Evolutionary conservation across 2,113 vertebrate genomes (phyloP), one percentile per base, ranked within the genome.

Genomic region (Taxidea taxus): DNA sequence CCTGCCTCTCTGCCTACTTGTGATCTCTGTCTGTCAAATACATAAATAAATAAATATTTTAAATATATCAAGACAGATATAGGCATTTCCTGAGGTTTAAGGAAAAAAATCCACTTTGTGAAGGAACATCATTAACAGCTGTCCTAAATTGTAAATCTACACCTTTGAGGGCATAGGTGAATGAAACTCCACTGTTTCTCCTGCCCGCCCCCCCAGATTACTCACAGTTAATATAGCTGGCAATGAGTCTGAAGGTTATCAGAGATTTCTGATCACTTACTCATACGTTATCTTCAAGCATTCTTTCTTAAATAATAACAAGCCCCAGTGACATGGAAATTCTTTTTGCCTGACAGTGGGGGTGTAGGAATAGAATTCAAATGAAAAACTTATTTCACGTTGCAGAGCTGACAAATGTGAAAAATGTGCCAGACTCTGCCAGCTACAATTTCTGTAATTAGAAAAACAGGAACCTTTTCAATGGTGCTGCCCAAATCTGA

Each of bases 201-300:
- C 42, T 5, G 15, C 51, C 16, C 51, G 4, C 15, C 14, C 74
- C 90, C 72, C 96, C 10, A 0, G 92, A 95, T 97, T 97, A 96
- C 89, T 98, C 97, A 91, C 49, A 87, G 91, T 98, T 98, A 98
- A 98, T 93, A 97, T 98, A 97, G 97, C 91, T 97, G 97, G 94
- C 95, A 98, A 94, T 90, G 81, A 98, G 97, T 94, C 95, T 97
- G 95, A 97, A 97, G 97, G 98, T 98, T 98, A 98, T 98, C 97
- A 97, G 98, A 98, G 98, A 97, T 98, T 97, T 98, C 97, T 97
- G 34, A 1, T 97, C 93, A 87, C 77, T 93, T 64, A 88, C 93
- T 97, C 88, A 16, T 92, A 96, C 96, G 81, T 97, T 86, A 92
- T 60, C 97, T 49, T 85, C 95, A 94, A 98, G 94, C 68, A 85